Evolutionary conservation across 2,888 invertebrate genomes (phyloP).

Genomic region (Leptinotarsa rubiginosa): DNA sequence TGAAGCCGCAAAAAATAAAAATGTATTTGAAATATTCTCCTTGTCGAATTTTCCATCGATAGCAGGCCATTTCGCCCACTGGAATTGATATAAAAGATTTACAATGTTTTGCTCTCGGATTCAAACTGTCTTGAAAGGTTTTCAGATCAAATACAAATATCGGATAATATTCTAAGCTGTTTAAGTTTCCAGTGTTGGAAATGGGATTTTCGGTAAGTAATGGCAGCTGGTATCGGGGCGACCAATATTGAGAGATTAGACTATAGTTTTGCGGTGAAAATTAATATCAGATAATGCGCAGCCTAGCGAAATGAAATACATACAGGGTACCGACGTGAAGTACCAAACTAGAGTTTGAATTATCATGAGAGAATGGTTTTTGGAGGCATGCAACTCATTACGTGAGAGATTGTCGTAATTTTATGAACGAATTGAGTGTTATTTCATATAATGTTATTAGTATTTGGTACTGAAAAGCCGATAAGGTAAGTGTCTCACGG

Average conservation of each 20-base stretch:
- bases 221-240: not conserved
- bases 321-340: too few species aligned
- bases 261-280: not conserved
- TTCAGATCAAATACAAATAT: constrained; percentile 39
- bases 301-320: too few species aligned
- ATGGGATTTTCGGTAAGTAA: constrained; percentile 21
- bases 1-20: not conserved
- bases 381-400: too few species aligned
- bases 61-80: constrained; percentile 31
- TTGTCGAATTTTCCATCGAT: constrained; percentile 13
- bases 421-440: too few species aligned
- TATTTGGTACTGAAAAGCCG: too few species aligned
- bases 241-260: not conserved
- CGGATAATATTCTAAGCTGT: constrained; percentile 29
- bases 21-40: not conserved
- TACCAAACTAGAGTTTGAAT: too few species aligned
- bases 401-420: too few species aligned
- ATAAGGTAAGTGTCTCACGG: too few species aligned
- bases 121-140: constrained; percentile 41
- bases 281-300: not conserved
- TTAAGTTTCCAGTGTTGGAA: constrained; percentile 3
- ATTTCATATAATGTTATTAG: too few species aligned
- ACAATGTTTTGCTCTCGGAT: constrained; percentile 48
- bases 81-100: constrained; percentile 47
- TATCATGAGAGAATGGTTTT: too few species aligned